Conservation (phyloP, 1,140 invertebrate genomes). For the Drosophila quadrilineata region DNA sequence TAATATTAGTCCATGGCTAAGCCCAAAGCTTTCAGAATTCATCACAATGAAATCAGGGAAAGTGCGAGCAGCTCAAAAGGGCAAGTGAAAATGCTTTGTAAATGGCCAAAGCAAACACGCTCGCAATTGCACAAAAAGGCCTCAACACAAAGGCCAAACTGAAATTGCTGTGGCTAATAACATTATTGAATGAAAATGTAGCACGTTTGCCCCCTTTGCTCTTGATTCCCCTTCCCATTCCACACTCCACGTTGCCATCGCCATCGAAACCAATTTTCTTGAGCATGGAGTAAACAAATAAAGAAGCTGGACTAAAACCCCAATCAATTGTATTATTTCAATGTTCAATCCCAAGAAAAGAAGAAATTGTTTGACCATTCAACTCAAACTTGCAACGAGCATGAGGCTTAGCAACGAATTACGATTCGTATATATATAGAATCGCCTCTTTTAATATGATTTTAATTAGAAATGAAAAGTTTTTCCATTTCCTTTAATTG, state of each 20-base stretch:
- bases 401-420: constrained; percentile 58
- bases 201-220: constrained; percentile 1
- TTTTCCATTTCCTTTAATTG: constrained; percentile 41
- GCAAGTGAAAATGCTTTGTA: constrained; percentile 64
- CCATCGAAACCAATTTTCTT: constrained; percentile 61
- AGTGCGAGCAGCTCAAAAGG: constrained; percentile 34
- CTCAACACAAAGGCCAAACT: constrained; percentile 41
- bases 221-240: constrained; percentile 3
- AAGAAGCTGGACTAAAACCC: constrained; percentile 41
- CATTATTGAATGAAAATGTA: constrained; percentile 67
- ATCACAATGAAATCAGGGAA: constrained; percentile 74
- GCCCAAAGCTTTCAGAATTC: constrained; percentile 52
- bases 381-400: constrained; percentile 40
- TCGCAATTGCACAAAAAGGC: constrained; percentile 40
- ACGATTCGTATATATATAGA: too few species aligned
- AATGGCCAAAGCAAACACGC: constrained; percentile 17
- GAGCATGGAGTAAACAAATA: constrained; percentile 42
- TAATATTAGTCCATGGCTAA: constrained; percentile 29
- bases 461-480: constrained; percentile 62
- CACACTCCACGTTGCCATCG: too few species aligned
- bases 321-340: constrained; percentile 64
- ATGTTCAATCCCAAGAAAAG: constrained; percentile 1
- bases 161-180: constrained; percentile 70
- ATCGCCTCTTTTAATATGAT: constrained; percentile 54
- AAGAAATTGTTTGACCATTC: constrained; percentile 31